Conservation (phyloP, 2,113 vertebrate genomes). For the Larimichthys crocea region DNA sequence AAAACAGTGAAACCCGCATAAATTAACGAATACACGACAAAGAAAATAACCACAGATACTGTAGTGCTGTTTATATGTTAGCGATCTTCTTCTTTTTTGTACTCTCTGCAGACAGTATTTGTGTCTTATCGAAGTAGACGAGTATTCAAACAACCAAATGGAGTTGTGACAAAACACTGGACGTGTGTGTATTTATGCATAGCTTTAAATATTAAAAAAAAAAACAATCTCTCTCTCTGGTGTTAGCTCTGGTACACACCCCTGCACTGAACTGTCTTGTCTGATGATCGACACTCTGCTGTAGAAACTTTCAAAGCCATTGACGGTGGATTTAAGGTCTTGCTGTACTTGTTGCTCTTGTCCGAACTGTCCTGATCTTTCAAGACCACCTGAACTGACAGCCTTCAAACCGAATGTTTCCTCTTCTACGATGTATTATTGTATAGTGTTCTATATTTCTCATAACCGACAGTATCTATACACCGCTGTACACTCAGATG, state of each 20-base stretch:
- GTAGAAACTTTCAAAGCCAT: conserved; percentile 61
- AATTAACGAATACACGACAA: background rate
- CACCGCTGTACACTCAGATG: conserved; percentile 61
- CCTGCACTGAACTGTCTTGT: conserved; percentile 28
- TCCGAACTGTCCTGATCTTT: conserved; percentile 47
- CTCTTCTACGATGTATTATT: conserved; percentile 50
- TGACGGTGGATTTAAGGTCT: conserved; percentile 45
- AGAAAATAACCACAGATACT: background rate
- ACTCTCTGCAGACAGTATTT: conserved; percentile 28
- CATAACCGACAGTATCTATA: conserved; percentile 64
- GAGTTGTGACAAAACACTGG: conserved; percentile 27
- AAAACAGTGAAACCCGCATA: background rate
- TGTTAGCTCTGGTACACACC: background rate
- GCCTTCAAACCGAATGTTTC: conserved; percentile 75
- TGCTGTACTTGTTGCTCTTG: conserved; percentile 29
- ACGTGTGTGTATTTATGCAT: conserved; percentile 13
- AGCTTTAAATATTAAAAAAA: conserved; percentile 26
- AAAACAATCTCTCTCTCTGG: background rate
- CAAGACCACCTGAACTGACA: conserved; percentile 55
- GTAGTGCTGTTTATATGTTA: background rate
- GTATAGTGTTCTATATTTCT: conserved; percentile 57
- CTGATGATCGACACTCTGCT: conserved; percentile 40
- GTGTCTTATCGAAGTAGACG: conserved; percentile 43
- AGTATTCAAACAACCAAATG: conserved; percentile 2
- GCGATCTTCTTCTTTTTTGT: background rate